These are phyloP conservation scores for Nomada goodeniana DNA, from an alignment of 2,888 invertebrate genomes.

Conservation along the genomic window DNA sequence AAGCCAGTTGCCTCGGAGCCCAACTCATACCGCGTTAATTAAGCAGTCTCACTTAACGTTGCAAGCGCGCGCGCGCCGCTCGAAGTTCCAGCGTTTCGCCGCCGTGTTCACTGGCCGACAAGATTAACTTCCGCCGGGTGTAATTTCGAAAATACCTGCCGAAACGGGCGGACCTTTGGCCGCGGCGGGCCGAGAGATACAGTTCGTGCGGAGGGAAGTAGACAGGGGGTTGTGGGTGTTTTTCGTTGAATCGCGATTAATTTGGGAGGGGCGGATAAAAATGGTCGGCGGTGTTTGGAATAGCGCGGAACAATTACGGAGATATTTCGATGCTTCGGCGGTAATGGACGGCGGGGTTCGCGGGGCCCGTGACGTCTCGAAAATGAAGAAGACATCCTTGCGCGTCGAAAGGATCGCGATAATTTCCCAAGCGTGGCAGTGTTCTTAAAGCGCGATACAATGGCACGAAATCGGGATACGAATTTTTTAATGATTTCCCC, in stretches of 20 bases:
- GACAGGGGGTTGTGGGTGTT: neutral
- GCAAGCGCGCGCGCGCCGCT: neutral
- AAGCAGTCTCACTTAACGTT: constrained; percentile 52
- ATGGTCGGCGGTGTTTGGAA: no score
- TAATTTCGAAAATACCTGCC: constrained; percentile 38
- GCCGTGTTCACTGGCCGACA: constrained; percentile 29
- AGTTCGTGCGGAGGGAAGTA: neutral
- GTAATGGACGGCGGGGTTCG: no score
- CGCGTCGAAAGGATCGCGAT: neutral
- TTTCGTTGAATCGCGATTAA: neutral
- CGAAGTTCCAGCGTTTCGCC: constrained; percentile 32
- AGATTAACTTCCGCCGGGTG: constrained; percentile 34
- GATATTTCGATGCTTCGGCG: no score
- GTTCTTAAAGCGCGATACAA: neutral
- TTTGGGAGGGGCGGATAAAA: neutral
- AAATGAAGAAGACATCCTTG: neutral
- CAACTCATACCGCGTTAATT: constrained; percentile 56
- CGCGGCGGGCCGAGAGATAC: neutral
- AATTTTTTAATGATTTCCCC: constrained; percentile 40
- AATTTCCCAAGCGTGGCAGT: constrained; percentile 18
- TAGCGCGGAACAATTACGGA: no score
- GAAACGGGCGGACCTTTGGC: constrained; percentile 6
- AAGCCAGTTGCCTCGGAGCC: constrained; percentile 31
- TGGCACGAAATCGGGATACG: neutral
- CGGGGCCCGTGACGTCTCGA: neutral